A percentile compares a stretch with the other conserved stretches of the same genome.
These are phyloP conservation scores for Heliconius aoede DNA, from an alignment of 2,888 invertebrate species.

Conservation along the genomic window DNA sequence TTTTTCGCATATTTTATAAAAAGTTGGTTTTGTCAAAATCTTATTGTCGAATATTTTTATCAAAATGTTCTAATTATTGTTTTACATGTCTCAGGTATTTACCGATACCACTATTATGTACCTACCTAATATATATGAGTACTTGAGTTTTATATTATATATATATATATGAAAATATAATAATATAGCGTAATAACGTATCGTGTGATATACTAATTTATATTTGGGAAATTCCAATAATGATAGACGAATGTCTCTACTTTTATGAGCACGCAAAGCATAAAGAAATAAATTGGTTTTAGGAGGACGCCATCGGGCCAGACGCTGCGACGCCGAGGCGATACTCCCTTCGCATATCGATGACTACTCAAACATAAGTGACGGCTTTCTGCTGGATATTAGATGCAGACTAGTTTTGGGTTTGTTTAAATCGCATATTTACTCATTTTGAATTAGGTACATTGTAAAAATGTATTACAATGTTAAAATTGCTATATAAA, in stretches of 20 bases:
- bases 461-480: too few species aligned
- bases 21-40: too few species aligned
- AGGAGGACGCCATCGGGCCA: constrained; percentile 57
- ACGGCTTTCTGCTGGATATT: constrained; percentile 52
- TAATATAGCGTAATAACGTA: not conserved
- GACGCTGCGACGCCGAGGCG: constrained; percentile 69
- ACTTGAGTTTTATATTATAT: not conserved
- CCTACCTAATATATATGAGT: too few species aligned
- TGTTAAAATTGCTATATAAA: too few species aligned
- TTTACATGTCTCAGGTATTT: too few species aligned
- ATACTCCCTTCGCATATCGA: constrained; percentile 63
- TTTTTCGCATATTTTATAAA: too few species aligned
- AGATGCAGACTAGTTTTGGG: constrained; percentile 53
- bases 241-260: constrained; percentile 15
- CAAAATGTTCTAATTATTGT: too few species aligned
- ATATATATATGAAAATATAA: not conserved
- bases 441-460: not conserved
- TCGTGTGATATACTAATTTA: not conserved
- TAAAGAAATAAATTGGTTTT: constrained; percentile 54
- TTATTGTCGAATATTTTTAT: too few species aligned
- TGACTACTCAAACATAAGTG: constrained; percentile 62
- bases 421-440: not conserved
- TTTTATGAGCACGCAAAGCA: constrained; percentile 49
- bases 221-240: constrained; percentile 11
- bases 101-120: too few species aligned